Evolutionary conservation across 2,797 vertebrate genomes (phyloP).

Genomic region (Cyprinodon diabolis): DNA sequence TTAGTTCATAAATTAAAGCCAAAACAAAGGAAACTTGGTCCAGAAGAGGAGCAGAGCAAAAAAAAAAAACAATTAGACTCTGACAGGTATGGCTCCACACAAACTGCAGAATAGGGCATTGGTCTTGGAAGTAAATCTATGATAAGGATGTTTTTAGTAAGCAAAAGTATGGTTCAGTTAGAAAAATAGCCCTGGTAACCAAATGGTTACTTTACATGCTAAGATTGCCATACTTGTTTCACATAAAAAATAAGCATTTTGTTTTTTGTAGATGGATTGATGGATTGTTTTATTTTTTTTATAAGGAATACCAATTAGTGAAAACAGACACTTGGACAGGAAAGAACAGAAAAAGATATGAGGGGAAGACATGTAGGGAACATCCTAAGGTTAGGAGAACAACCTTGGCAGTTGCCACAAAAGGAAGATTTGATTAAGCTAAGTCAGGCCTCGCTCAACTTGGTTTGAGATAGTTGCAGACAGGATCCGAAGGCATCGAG

Average conservation of each 20-base stretch:
- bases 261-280: neutral
- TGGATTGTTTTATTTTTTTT: neutral
- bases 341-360: too few relatives aligned
- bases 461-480: too few relatives aligned
- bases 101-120: neutral
- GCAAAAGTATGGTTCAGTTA: neutral
- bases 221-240: neutral
- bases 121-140: neutral
- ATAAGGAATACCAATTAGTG: neutral
- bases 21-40: neutral
- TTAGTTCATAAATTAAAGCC: neutral
- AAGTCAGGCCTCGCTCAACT: too few relatives aligned
- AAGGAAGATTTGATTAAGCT: too few relatives aligned
- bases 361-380: neutral
- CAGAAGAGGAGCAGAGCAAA: constrained; percentile 1
- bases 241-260: neutral
- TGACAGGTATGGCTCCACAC: neutral
- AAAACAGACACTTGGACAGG: neutral
- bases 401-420: neutral
- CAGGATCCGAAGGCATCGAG: too few relatives aligned
- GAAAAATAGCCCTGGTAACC: neutral
- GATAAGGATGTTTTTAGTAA: neutral
- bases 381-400: neutral
- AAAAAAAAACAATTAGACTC: neutral
- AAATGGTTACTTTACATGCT: neutral